Conservation (phyloP, 2,797 vertebrate species). For the Diceros bicornis region DNA sequence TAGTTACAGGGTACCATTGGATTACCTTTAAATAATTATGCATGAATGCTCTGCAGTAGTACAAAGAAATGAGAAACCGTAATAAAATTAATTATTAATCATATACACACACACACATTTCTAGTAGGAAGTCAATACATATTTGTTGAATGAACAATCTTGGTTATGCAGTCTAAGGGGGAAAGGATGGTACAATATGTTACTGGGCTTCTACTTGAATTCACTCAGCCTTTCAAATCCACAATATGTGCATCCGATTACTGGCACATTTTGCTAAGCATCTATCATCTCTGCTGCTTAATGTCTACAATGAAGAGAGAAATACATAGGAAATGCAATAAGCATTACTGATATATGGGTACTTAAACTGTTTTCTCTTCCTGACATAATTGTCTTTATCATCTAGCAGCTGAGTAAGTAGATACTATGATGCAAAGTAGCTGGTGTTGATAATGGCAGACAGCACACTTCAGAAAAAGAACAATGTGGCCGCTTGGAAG, state of each 20-base stretch:
- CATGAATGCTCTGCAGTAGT: neutral
- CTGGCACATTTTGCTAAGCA: neutral
- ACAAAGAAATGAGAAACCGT: neutral
- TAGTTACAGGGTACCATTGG: neutral
- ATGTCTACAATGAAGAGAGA: slow-evolving; percentile 39
- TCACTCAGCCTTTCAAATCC: neutral
- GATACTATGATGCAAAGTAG: neutral
- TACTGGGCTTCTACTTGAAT: neutral
- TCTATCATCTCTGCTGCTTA: slow-evolving; percentile 45
- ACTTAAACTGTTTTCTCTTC: slow-evolving; percentile 63
- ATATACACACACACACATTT: neutral
- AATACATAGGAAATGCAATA: slow-evolving; percentile 58
- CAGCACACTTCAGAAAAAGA: neutral
- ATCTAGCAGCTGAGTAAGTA: slow-evolving; percentile 33
- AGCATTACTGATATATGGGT: slow-evolving; percentile 31
- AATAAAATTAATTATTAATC: neutral
- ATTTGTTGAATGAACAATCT: neutral
- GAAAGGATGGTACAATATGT: neutral
- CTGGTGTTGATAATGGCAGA: neutral
- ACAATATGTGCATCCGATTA: neutral
- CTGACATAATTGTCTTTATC: slow-evolving; percentile 14
- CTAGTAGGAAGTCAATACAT: neutral
- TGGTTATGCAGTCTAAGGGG: neutral
- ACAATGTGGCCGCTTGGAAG: neutral
- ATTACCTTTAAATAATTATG: neutral